A percentile compares a stretch with the other conserved stretches of the same genome.
phyloP scores from a whole-genome alignment of 2,797 vertebrate species.

The Cheirogaleus major region DNA sequence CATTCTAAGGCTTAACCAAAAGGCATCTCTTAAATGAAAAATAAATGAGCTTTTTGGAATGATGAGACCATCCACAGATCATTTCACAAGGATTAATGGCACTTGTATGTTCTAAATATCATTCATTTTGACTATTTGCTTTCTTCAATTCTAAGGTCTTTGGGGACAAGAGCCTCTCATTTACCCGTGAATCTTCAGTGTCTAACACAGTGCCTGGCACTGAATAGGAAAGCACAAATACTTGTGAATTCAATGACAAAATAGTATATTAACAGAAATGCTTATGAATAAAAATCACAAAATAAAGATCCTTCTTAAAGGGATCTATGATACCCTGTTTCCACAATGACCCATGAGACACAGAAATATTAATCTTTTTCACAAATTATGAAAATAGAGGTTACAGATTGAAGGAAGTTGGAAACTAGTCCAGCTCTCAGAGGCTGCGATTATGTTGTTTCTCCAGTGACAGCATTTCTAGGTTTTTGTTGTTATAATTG shows the following conservation, averaged over 20 bases:
- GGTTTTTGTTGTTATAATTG: background rate
- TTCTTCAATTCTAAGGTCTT: background rate
- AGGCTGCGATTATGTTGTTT: background rate
- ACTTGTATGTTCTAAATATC: background rate
- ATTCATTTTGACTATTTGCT: background rate
- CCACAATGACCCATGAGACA: background rate
- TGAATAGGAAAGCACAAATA: background rate
- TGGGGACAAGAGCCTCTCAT: background rate
- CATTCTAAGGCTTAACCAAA: background rate
- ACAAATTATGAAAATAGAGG: background rate
- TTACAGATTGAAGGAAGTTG: background rate
- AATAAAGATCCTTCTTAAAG: background rate
- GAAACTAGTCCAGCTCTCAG: background rate
- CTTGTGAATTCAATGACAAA: background rate
- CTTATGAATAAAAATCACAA: background rate
- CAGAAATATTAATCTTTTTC: background rate
- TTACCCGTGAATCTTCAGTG: background rate
- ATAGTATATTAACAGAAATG: background rate
- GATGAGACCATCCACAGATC: background rate
- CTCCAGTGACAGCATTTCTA: background rate
- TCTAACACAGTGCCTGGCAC: background rate
- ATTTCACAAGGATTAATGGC: background rate
- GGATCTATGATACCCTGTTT: background rate
- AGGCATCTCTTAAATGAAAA: slow-evolving; percentile 21
- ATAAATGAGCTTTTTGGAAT: background rate